Conservation (phyloP, 2,113 vertebrate genomes). For the Hepsetus odoe region DNA sequence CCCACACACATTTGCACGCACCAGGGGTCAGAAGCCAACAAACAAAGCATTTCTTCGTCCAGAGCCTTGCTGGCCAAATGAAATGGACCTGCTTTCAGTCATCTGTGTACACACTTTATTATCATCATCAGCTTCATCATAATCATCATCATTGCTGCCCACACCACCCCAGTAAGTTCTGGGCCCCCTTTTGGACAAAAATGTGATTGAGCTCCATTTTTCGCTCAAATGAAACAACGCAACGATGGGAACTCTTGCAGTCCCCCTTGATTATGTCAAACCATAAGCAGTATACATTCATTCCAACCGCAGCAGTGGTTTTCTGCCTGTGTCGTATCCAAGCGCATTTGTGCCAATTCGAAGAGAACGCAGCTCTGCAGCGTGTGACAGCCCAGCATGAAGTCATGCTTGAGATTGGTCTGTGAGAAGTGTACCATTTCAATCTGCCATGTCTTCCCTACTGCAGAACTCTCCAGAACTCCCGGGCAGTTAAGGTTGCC, state of each 20-base stretch:
- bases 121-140: constrained; percentile 72
- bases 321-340: constrained; percentile 60
- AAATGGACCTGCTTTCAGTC: constrained; percentile 79
- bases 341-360: constrained; percentile 67
- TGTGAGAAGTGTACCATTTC: constrained; percentile 63
- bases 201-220: constrained; percentile 54
- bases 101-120: constrained; percentile 81
- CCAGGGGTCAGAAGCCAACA: constrained; percentile 79
- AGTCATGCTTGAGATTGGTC: constrained; percentile 70
- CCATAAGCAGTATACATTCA: constrained; percentile 40
- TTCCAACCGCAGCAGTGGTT: constrained; percentile 55
- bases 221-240: constrained; percentile 43
- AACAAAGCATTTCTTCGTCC: constrained; percentile 73
- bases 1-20: constrained; percentile 7
- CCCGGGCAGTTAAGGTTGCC: constrained; percentile 39
- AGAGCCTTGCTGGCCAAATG: constrained; percentile 65
- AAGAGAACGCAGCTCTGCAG: constrained; percentile 55
- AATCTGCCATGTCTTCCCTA: constrained; percentile 63
- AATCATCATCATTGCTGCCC: constrained; percentile 57
- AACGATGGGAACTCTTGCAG: constrained; percentile 49
- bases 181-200: no score
- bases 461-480: constrained; percentile 55
- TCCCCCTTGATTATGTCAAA: constrained; percentile 55
- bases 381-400: constrained; percentile 68
- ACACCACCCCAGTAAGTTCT: constrained; percentile 32